Evolutionary conservation across 2,888 invertebrate species (phyloP).

Genomic region (Oscheius sp.): DNA sequence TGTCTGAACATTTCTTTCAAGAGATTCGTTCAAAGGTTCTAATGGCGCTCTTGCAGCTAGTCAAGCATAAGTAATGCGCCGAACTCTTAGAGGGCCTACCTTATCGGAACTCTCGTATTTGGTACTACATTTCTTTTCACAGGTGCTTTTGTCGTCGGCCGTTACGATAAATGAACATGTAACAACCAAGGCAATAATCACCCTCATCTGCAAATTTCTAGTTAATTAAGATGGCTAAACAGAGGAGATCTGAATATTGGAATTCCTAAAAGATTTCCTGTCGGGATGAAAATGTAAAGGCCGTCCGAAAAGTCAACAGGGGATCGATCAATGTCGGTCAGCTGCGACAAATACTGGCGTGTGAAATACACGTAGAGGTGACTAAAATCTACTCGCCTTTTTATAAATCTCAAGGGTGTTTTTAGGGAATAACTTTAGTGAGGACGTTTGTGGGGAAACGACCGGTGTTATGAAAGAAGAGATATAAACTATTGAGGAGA

Average conservation of each 20-base stretch:
- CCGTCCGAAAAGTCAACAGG: not conserved
- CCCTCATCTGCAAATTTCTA: constrained; percentile 24
- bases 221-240: not conserved
- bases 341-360: constrained; percentile 11
- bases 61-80: too few species aligned
- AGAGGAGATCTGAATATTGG: too few species aligned
- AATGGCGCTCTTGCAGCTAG: too few species aligned
- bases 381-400: too few species aligned
- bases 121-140: constrained; percentile 13
- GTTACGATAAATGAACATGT: not conserved
- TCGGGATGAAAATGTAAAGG: too few species aligned
- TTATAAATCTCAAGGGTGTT: too few species aligned
- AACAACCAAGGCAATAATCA: constrained; percentile 17
- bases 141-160: constrained; percentile 26
- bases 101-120: constrained; percentile 11
- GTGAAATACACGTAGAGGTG: too few species aligned
- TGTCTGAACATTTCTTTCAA: not conserved
- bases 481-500: not conserved
- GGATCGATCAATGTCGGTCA: constrained; percentile 13
- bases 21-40: too few species aligned
- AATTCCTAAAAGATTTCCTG: too few species aligned
- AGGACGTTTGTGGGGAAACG: too few species aligned
- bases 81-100: constrained; percentile 2
- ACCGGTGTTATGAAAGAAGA: too few species aligned
- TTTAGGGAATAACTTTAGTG: too few species aligned